phyloP scores from a whole-genome alignment of 1,140 invertebrate species.

The Calosoma granatense region DNA sequence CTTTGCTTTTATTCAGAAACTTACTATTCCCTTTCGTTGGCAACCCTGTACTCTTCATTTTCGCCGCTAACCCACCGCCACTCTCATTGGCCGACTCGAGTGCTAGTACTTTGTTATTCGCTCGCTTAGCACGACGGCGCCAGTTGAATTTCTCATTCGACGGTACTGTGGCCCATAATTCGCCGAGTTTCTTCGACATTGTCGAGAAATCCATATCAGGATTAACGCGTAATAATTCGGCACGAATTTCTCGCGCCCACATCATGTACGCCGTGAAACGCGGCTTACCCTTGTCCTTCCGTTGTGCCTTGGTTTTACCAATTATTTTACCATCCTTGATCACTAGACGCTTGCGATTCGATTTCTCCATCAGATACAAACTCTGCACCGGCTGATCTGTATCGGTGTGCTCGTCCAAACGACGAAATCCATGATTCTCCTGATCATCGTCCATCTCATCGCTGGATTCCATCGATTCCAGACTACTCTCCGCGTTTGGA shows the following conservation, averaged over 20 bases:
- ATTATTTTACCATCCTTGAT: conserved; percentile 65
- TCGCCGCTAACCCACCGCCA: background rate
- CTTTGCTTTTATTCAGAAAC: conserved; percentile 35
- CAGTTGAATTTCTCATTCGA: conserved; percentile 37
- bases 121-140: conserved; percentile 45
- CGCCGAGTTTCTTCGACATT: conserved; percentile 69
- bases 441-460: conserved; percentile 39
- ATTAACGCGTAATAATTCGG: conserved; percentile 56
- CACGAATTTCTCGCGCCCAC: conserved; percentile 74
- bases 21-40: conserved; percentile 21
- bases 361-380: conserved; percentile 69
- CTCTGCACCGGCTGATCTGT: conserved; percentile 46
- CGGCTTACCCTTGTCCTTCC: conserved; percentile 71
- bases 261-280: conserved; percentile 82
- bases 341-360: conserved; percentile 60
- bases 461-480: conserved; percentile 36
- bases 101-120: conserved; percentile 2
- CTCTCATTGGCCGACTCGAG: background rate
- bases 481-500: conserved; percentile 21
- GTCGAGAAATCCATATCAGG: conserved; percentile 73
- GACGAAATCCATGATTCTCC: conserved; percentile 38
- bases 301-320: conserved; percentile 54
- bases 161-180: conserved; percentile 60
- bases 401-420: conserved; percentile 42
- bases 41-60: conserved; percentile 9